These are phyloP conservation scores for Morinoia aosen DNA, from an alignment of 2,888 invertebrate species.

Conservation along the genomic window DNA sequence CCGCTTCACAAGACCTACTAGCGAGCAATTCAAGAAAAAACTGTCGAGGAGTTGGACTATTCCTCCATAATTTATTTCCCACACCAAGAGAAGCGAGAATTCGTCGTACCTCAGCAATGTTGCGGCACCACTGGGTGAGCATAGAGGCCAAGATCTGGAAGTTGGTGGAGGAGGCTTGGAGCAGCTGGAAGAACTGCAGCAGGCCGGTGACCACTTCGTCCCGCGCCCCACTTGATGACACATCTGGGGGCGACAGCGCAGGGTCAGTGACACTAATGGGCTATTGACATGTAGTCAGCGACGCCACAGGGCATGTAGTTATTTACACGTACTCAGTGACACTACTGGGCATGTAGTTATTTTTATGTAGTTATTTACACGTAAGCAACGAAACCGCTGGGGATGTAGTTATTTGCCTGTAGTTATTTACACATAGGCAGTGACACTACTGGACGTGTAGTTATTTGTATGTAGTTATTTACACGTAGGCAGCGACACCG, in stretches of 20 bases:
- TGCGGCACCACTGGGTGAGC: conserved; percentile 81
- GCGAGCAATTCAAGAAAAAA: not conserved
- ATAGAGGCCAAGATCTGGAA: conserved; percentile 81
- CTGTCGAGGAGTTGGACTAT: not conserved
- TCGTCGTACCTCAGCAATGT: conserved; percentile 75
- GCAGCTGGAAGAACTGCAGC: conserved; percentile 78
- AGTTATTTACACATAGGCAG: not conserved
- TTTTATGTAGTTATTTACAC: not conserved
- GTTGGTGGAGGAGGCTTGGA: conserved; percentile 80
- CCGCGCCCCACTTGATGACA: conserved; percentile 58
- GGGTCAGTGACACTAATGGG: not conserved
- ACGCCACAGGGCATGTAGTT: too few relatives aligned
- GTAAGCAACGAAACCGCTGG: not conserved
- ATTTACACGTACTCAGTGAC: not conserved
- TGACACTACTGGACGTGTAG: not conserved
- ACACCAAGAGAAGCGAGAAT: not conserved
- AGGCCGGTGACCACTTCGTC: conserved; percentile 74
- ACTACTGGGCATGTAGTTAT: not conserved
- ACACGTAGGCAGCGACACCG: not conserved
- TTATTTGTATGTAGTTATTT: not conserved
- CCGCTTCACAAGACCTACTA: not conserved
- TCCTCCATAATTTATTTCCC: not conserved
- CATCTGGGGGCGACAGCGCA: not conserved
- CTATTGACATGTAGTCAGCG: not conserved
- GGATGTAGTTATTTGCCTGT: too few relatives aligned